A percentile compares a stretch with the other conserved stretches of the same genome.
Conservation (phyloP, 2,888 invertebrate species). For the Hyppa rectilinea region DNA sequence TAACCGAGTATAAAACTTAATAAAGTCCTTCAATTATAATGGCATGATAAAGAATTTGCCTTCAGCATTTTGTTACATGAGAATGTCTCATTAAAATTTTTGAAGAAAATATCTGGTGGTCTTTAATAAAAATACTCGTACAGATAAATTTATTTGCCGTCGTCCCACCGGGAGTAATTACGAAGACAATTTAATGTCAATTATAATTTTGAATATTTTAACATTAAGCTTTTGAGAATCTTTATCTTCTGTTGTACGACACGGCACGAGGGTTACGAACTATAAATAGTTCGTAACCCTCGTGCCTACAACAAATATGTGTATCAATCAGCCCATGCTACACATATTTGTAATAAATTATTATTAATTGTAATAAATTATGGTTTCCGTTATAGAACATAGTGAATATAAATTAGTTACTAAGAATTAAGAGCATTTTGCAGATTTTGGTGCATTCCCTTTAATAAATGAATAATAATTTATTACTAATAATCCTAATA, state of each 20-base stretch:
- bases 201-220: slow-evolving; percentile 61
- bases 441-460: too few species aligned
- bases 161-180: slow-evolving; percentile 66
- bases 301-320: background rate
- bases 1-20: slow-evolving; percentile 52
- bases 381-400: too few species aligned
- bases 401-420: too few species aligned
- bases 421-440: too few species aligned
- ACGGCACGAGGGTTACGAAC: too few species aligned
- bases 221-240: slow-evolving; percentile 10
- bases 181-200: slow-evolving; percentile 73
- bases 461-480: too few species aligned
- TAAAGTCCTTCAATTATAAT: slow-evolving; percentile 62
- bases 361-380: too few species aligned
- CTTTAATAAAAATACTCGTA: slow-evolving; percentile 68
- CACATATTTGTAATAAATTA: too few species aligned
- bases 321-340: too few species aligned
- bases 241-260: too few species aligned
- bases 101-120: slow-evolving; percentile 69
- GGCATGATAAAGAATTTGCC: slow-evolving; percentile 65
- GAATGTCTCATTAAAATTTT: slow-evolving; percentile 75
- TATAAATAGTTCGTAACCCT: background rate
- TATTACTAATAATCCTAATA: too few species aligned
- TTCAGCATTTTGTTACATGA: slow-evolving; percentile 68
- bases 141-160: slow-evolving; percentile 67